A percentile compares a stretch with the other conserved stretches of the same genome.
Conservation (phyloP, 2,888 invertebrate genomes). For the Trachelus tabidus region DNA sequence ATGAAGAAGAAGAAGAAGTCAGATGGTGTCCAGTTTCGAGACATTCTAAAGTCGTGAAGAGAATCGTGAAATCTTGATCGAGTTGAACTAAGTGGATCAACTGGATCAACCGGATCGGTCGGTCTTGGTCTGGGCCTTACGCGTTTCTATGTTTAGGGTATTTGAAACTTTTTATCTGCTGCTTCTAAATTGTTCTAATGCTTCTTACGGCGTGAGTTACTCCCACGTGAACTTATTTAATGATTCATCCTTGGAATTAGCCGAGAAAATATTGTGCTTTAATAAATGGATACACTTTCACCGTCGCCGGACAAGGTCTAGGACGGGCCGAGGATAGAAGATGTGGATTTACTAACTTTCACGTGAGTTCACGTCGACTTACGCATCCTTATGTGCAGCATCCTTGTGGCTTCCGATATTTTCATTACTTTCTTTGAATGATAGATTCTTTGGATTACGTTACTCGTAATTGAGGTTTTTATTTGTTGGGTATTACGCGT, state of each 20-base stretch:
- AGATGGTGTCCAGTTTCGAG: background rate
- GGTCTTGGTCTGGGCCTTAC: background rate
- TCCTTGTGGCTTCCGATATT: background rate
- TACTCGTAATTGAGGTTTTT: background rate
- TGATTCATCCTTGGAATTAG: background rate
- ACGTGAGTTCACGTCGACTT: background rate
- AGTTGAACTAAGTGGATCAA: background rate
- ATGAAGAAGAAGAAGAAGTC: background rate
- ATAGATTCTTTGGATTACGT: background rate
- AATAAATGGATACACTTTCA: background rate
- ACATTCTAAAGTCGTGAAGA: background rate
- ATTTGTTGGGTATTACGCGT: background rate
- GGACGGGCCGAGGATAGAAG: background rate
- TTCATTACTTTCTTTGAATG: background rate
- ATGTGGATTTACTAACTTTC: background rate
- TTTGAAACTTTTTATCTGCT: background rate
- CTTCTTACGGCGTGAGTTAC: background rate
- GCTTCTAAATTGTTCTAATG: background rate
- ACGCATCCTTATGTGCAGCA: background rate
- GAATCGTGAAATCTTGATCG: background rate
- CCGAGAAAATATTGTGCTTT: background rate
- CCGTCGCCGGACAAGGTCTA: background rate
- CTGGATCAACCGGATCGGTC: background rate
- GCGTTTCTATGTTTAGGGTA: background rate
- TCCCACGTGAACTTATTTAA: background rate